Base-by-base conservation (phyloP, 2,797 vertebrate genomes). In the Netta rufina region DNA sequence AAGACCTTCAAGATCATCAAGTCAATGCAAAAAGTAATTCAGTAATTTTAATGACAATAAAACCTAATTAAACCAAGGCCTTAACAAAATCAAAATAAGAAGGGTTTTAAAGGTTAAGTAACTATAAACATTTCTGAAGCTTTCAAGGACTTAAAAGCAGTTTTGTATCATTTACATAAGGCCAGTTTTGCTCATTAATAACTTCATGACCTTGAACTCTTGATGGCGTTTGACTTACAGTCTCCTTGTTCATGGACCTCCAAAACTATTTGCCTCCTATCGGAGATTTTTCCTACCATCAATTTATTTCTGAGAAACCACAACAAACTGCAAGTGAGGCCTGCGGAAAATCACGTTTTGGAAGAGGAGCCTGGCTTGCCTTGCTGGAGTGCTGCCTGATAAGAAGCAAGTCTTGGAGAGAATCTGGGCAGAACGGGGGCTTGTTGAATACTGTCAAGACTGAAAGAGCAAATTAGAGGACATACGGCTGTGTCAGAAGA, bases 341-440 rank as follows among this genome's bases (percentile, higher is more conserved):
- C 47, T 78, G 67, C 1, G 0, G 9, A 45, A 57, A 13, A 19
- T 4, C 60, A 21, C 3, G 0, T 22, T 6, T 14, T 33, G 56
- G 60, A 32, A 6, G 9, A 56, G 49, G 19, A 61, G 25, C 20
- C 33, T 61, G 4, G 19, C 16, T 11, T 28, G 39, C 14, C 75
- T 33, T 51, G 49, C 61, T 36, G n/a, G 8, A n/a, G 16, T 4
- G 22, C 53, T 69, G 67, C 61, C 20, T 13, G 19, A 36, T 24
- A 45, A 33, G 49, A 58, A 87, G 28, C 3, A 13, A 62, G 32
- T 27, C 65, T 13, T 49, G 74, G 20, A 39, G 71, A 80, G 28
- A 21, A 83, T 72, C 4, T 18, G 49, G 51, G 60, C 14, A 38
- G 57, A 61, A 24, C 2, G 32, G 20, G 21, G 14, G 3, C 27